phyloP scores from a whole-genome alignment of 2,888 invertebrate genomes.

The Aphidoletes aphidimyza region DNA sequence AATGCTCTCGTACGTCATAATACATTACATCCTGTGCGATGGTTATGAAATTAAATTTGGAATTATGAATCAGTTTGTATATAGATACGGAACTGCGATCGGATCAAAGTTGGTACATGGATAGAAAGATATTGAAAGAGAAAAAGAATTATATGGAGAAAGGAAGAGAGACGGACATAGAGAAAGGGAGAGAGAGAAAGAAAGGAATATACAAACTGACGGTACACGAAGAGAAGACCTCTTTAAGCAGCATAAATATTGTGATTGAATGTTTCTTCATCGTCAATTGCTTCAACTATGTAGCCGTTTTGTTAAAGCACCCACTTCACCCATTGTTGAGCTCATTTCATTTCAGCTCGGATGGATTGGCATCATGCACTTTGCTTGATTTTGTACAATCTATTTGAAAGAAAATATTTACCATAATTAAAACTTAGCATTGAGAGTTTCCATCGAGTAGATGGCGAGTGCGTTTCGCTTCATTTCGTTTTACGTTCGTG shows the following conservation, averaged over 20 bases:
- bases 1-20: neutral
- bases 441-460: neutral
- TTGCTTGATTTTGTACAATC: neutral
- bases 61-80: conserved; percentile 45
- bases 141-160: neutral
- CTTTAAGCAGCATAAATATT: neutral
- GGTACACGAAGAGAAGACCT: neutral
- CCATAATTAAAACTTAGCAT: conserved; percentile 27
- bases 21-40: conserved; percentile 33
- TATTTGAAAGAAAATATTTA: conserved; percentile 22
- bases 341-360: neutral
- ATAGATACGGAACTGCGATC: conserved; percentile 25
- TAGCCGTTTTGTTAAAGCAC: conserved; percentile 34
- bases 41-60: conserved; percentile 42
- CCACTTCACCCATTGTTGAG: neutral
- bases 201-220: neutral
- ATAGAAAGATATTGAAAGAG: conserved; percentile 5
- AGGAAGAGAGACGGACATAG: neutral
- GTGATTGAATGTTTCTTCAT: conserved; percentile 12
- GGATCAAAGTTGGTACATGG: conserved; percentile 29
- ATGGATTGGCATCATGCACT: neutral
- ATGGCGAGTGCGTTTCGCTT: neutral
- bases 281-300: conserved; percentile 31
- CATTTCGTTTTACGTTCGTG: neutral
- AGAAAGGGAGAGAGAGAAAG: neutral